Percentiles rank a stretch among this genome's conserved stretches.
These are phyloP conservation scores for Epinephelus awoara DNA, from an alignment of 2,797 vertebrate genomes.

Conservation along the genomic window DNA sequence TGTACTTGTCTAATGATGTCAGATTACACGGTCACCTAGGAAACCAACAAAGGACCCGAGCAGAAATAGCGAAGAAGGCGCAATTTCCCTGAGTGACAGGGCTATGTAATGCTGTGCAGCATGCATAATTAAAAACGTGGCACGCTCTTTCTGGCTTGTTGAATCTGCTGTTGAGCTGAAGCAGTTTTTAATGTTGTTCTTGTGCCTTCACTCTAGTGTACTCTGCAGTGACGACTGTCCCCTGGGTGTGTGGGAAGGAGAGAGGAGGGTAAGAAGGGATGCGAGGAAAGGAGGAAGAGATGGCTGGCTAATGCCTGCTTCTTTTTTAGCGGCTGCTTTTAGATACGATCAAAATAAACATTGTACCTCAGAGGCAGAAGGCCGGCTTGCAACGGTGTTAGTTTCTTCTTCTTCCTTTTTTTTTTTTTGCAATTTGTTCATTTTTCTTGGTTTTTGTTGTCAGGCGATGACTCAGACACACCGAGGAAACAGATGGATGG, in stretches of 20 bases:
- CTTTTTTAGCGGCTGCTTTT: constrained; percentile 57
- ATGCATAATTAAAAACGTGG: constrained; percentile 74
- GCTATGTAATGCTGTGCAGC: constrained; percentile 56
- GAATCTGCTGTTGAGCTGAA: constrained; percentile 62
- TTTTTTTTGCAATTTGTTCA: constrained; percentile 26
- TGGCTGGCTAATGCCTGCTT: constrained; percentile 37
- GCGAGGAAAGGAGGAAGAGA: constrained; percentile 22
- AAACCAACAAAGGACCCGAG: constrained; percentile 64
- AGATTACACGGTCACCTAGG: constrained; percentile 71
- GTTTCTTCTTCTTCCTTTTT: not conserved
- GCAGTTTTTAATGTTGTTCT: constrained; percentile 60
- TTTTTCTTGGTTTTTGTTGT: constrained; percentile 7
- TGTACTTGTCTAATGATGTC: constrained; percentile 65
- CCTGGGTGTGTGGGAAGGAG: constrained; percentile 61
- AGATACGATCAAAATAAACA: constrained; percentile 71
- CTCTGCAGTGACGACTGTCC: constrained; percentile 57
- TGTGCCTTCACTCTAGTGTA: constrained; percentile 51
- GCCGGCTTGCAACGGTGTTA: not conserved
- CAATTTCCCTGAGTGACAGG: constrained; percentile 63
- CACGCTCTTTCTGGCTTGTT: constrained; percentile 60
- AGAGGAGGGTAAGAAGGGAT: constrained; percentile 26
- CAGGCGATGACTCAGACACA: constrained; percentile 13
- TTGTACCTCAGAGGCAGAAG: constrained; percentile 39
- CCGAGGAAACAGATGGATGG: constrained; percentile 15
- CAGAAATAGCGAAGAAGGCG: constrained; percentile 52